These are phyloP conservation scores for Sarcophaga variegata DNA, from an alignment of 2,888 invertebrate species.

Conservation along the genomic window DNA sequence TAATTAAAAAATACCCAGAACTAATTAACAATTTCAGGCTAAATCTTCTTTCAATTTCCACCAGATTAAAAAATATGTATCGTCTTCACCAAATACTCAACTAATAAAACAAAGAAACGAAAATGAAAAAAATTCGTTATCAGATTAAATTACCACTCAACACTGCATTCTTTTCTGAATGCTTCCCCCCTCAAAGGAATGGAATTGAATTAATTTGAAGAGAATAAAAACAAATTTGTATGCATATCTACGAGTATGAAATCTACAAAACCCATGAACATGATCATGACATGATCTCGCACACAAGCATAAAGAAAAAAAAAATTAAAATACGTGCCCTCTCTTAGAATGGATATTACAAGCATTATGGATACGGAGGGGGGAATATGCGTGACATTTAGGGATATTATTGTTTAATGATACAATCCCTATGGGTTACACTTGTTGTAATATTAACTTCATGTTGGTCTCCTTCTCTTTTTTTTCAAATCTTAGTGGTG, in stretches of 20 bases:
- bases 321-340: conserved; percentile 56
- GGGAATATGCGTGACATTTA: conserved; percentile 64
- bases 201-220: not conserved
- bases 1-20: conserved; percentile 3
- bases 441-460: conserved; percentile 59
- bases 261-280: conserved; percentile 1
- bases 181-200: not conserved
- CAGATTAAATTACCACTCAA: conserved; percentile 37
- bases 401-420: conserved; percentile 11
- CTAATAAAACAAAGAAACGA: not conserved
- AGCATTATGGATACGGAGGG: conserved; percentile 40
- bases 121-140: conserved; percentile 28
- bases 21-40: not conserved
- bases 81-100: not conserved
- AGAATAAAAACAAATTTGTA: conserved; percentile 29
- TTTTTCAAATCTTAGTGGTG: conserved; percentile 49
- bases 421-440: conserved; percentile 54
- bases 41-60: not conserved
- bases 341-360: not conserved
- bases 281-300: conserved; percentile 15
- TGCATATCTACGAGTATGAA: not conserved
- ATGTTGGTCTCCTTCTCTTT: conserved; percentile 48
- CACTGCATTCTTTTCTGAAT: not conserved
- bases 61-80: not conserved
- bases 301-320: conserved; percentile 5